Evolutionary conservation across 2,113 vertebrate species (phyloP).

Genomic region (Phalacrocorax brasilianus): DNA sequence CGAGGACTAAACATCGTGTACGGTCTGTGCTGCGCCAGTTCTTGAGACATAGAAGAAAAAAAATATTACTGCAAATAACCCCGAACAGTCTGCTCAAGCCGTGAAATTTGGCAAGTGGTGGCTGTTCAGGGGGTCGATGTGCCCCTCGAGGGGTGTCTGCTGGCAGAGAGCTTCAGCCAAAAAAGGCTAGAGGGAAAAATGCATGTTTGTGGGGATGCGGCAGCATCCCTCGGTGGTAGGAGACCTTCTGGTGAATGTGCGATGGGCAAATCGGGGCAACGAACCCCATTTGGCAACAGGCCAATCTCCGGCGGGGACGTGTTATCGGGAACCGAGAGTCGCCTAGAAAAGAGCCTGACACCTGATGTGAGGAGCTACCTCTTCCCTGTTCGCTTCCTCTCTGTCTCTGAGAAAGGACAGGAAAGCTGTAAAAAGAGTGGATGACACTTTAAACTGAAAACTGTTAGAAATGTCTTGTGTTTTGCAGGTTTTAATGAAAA

Average conservation of each 20-base stretch:
- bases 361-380: background rate
- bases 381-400: background rate
- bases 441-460: background rate
- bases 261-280: background rate
- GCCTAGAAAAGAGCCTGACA: background rate
- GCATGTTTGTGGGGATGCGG: fast-evolving
- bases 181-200: background rate
- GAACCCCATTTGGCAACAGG: fast-evolving
- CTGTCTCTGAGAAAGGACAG: background rate
- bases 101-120: fast-evolving
- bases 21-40: background rate
- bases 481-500: background rate
- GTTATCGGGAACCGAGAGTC: fast-evolving
- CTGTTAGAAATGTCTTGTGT: background rate
- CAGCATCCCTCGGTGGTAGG: background rate
- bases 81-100: slow-evolving; percentile 17
- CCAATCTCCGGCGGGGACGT: fast-evolving
- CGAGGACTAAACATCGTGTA: fast-evolving
- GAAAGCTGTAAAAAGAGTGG: background rate
- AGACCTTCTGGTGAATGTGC: fast-evolving
- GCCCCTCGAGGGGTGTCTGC: background rate
- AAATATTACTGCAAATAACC: background rate
- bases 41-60: background rate
- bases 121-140: fast-evolving
- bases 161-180: background rate